Percentiles rank a stretch among this genome's conserved stretches.
Evolutionary conservation across 2,113 vertebrate species (phyloP).

Genomic region (Oncorhynchus mykiss): DNA sequence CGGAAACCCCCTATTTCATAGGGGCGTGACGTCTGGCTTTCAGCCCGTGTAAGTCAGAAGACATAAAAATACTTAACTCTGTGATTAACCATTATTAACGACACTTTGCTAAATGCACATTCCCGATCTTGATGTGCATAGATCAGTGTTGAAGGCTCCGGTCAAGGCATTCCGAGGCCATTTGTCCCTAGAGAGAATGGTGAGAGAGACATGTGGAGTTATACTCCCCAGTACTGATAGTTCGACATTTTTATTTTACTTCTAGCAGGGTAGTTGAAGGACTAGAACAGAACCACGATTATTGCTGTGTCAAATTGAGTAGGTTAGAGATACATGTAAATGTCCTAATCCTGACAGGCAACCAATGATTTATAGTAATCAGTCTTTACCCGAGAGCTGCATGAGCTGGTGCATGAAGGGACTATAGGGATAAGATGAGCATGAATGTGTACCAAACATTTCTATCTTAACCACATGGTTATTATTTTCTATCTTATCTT

Average conservation of each 20-base stretch:
- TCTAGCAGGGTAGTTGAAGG: background rate
- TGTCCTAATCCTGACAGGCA: background rate
- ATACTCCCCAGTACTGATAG: background rate
- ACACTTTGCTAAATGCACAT: background rate
- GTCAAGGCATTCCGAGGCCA: background rate
- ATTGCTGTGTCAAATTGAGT: too few species aligned
- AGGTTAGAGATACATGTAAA: too few species aligned
- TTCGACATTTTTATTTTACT: background rate
- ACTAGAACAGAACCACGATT: background rate
- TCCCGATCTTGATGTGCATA: background rate
- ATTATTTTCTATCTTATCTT: background rate
- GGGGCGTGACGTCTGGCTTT: background rate
- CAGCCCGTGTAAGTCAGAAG: background rate
- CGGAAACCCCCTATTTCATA: background rate
- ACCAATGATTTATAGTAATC: background rate
- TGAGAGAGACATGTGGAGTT: background rate
- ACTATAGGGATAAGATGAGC: slow-evolving; percentile 6
- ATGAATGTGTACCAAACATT: too few species aligned
- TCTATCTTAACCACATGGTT: too few species aligned
- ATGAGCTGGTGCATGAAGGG: slow-evolving; percentile 69
- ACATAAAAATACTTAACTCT: background rate
- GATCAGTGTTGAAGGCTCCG: background rate
- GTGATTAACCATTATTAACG: background rate
- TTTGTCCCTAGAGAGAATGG: background rate
- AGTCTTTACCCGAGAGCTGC: slow-evolving; percentile 68